Base-by-base conservation (phyloP, 2,888 invertebrate species). In the Anagyrus pseudococci region DNA sequence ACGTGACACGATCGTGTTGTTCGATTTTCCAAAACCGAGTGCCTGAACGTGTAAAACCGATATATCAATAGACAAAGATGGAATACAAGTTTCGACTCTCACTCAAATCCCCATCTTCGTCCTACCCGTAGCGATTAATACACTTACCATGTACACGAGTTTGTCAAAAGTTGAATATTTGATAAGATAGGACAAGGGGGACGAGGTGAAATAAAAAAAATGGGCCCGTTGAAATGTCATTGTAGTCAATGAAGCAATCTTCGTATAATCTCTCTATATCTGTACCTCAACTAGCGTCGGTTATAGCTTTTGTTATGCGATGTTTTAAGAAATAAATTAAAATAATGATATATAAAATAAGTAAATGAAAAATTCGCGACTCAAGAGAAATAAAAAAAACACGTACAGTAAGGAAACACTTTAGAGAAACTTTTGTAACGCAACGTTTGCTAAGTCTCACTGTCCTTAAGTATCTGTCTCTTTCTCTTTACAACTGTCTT, bases 341-440 rank as follows among this genome's bases (percentile, higher is more conserved):
- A 25, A 58, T n/a, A 46, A 17, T 10, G 19, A 40, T 41, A 52
- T 33, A 41, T 17, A 40, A 17, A 47, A 56, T 29, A 44, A 43
- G 15, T 23, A 41, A n/a, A 52, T n/a, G n/a, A n/a, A n/a, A n/a
- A n/a, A n/a, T n/a, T n/a, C n/a, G n/a, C n/a, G n/a, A n/a, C n/a
- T n/a, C 23, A 41, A 33, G 15, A 33, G 33, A 20, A 56, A 43
- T n/a, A 26, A 59, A 8, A 43, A 40, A 20, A 13, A 22, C 41
- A 62, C 23, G 22, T 4, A 54, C 43, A 48, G 43, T 19, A 37
- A 37, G 56, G 13, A 56, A 50, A 19, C 10, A 29, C 41, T 22
- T 33, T 8, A 49, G 17, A 57, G 49, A 61, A 64, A 58, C 41
- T 64, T 64, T 64, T 64, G 49, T 64, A 64, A 61, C 46, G 54